phyloP scores from a whole-genome alignment of 2,888 invertebrate genomes.

The Copidosoma aretas region DNA sequence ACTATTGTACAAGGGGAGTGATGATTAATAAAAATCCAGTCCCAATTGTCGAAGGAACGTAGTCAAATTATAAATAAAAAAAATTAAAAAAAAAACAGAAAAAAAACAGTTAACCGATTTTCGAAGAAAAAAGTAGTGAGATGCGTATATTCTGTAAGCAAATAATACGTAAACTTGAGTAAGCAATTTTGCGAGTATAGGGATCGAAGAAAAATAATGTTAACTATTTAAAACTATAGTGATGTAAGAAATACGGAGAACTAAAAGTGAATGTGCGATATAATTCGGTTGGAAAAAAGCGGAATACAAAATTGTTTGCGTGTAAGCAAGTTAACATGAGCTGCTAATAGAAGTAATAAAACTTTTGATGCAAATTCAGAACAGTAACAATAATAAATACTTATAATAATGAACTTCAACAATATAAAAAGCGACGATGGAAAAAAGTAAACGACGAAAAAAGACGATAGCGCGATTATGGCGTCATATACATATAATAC shows the following conservation, averaged over 20 bases:
- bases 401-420: conserved; percentile 40
- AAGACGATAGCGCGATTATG: conserved; percentile 49
- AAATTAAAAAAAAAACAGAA: neutral
- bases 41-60: conserved; percentile 18
- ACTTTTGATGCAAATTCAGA: conserved; percentile 38
- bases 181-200: conserved; percentile 30
- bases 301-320: conserved; percentile 29
- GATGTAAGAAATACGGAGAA: too few relatives aligned
- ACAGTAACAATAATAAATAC: conserved; percentile 38
- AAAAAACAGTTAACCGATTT: conserved; percentile 25
- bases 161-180: conserved; percentile 31
- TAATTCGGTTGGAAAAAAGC: conserved; percentile 31
- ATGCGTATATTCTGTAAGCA: conserved; percentile 34
- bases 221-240: conserved; percentile 23
- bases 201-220: conserved; percentile 18
- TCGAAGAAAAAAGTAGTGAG: conserved; percentile 31
- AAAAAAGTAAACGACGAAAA: conserved; percentile 40
- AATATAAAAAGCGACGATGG: conserved; percentile 41
- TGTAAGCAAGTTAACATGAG: neutral
- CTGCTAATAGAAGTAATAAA: too few relatives aligned
- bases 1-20: conserved; percentile 13
- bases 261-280: conserved; percentile 14
- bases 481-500: too few relatives aligned
- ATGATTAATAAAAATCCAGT: conserved; percentile 11
- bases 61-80: conserved; percentile 24